These are phyloP conservation scores for Etheostoma perlongum DNA, from an alignment of 2,797 vertebrate species.

Conservation along the genomic window DNA sequence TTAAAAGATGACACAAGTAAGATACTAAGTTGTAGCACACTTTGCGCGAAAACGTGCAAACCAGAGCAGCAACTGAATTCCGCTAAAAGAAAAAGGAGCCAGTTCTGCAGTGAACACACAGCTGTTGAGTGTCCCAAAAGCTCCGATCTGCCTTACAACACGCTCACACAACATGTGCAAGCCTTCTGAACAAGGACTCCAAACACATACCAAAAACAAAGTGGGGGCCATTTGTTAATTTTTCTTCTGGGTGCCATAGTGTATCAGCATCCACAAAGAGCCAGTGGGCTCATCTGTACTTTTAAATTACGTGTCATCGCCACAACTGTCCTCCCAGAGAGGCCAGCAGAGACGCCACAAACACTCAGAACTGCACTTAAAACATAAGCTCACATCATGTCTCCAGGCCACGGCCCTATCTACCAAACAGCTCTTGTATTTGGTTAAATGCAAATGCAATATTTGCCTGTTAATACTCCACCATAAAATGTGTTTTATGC, in stretches of 20 bases:
- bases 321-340: constrained; percentile 57
- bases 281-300: constrained; percentile 77
- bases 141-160: constrained; percentile 40
- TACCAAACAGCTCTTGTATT: constrained; percentile 10
- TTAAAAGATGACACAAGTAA: background rate
- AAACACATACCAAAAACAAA: constrained; percentile 44
- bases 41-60: background rate
- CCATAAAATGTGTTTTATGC: background rate
- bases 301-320: constrained; percentile 66
- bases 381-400: constrained; percentile 62
- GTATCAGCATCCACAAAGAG: constrained; percentile 69
- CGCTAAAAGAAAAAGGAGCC: background rate
- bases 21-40: background rate
- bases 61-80: background rate
- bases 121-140: constrained; percentile 56
- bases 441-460: background rate
- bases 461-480: constrained; percentile 9
- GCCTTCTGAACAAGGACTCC: constrained; percentile 31
- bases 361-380: constrained; percentile 52
- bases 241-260: constrained; percentile 55
- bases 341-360: constrained; percentile 62
- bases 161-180: constrained; percentile 50
- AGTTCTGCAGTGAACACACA: constrained; percentile 44
- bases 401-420: constrained; percentile 37
- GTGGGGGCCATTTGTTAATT: constrained; percentile 61